Evolutionary conservation across 2,888 invertebrate genomes (phyloP), one percentile per base, ranked within the genome.

Genomic region (Brachylomia viminalis): DNA sequence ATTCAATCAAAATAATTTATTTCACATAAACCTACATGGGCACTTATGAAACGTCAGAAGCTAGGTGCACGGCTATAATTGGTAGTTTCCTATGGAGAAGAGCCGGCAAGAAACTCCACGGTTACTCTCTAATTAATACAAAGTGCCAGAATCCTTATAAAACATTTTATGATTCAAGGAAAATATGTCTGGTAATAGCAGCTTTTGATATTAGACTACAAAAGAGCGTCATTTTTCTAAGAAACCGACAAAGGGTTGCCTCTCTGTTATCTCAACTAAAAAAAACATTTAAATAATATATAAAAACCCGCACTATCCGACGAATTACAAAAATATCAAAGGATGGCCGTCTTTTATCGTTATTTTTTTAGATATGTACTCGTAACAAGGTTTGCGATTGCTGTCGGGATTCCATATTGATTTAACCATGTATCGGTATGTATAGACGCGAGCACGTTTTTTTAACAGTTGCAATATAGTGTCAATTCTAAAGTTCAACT

Each of bases 401-500:
- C 2, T 30, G 30, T 42, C 1, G 15, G 13, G 30, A 56, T 54
- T 61, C 30, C 49, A 64, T 33, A 67, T 62, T 62, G 17, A 71
- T 58, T 23, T 66, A 56, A 64, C 52, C 4, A 20, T 54, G 42
- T 33, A 58, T 45, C 7, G 23, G 17, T 58, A 47, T 17, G 23
- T 38, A 38, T 42, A 38, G 10, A 64, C 5, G n/a, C 10, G 7
- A 30, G 20, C 15, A 33, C 0, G 23, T 4, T 47, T 65, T 65
- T 71, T 66, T n/a, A 3, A 6, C 23, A 71, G 23, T 49, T 2
- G 8, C 38, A 45, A 59, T 66, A 61, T 47, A 56, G 0, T 59
- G 17, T 8, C 30, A n/a, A 61, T 80, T 49, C 23, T 33, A 83
- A 69, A 47, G 17, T 30, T 58, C 3, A 54, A 59, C 54, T 30